These are phyloP conservation scores for Cavia porcellus DNA, from an alignment of 2,113 vertebrate genomes.

Conservation along the genomic window DNA sequence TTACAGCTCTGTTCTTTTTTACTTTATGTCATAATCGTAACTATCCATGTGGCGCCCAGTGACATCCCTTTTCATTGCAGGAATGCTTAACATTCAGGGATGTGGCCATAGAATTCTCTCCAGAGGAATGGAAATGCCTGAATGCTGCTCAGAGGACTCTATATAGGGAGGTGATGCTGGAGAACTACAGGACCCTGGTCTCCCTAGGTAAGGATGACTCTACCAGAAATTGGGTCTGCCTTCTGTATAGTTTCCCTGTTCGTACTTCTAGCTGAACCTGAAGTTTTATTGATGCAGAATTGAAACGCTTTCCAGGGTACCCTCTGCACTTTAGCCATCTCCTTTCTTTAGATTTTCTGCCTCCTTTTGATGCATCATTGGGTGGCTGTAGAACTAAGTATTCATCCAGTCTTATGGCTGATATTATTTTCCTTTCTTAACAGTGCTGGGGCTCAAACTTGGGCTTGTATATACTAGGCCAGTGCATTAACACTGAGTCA, in stretches of 20 bases:
- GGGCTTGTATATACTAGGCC: background rate
- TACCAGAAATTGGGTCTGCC: background rate
- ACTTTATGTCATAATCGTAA: background rate
- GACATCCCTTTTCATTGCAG: constrained; percentile 23
- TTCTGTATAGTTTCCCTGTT: background rate
- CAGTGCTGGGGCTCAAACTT: too few relatives aligned
- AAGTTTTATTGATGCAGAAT: background rate
- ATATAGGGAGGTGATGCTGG: constrained; percentile 52
- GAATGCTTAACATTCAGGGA: background rate
- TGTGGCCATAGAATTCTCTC: background rate
- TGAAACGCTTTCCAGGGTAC: background rate
- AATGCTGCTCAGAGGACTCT: background rate
- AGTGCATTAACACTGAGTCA: background rate
- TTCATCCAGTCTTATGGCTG: background rate
- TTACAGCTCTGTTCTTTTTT: background rate
- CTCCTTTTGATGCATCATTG: background rate
- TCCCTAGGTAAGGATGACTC: constrained; percentile 48
- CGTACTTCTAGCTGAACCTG: background rate
- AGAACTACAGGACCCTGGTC: constrained; percentile 66
- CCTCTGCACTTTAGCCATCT: background rate
- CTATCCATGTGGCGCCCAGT: fast-evolving
- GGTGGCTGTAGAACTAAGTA: background rate
- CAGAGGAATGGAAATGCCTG: constrained; percentile 49
- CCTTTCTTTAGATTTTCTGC: background rate
- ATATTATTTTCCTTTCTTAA: background rate